A percentile compares a stretch with the other conserved stretches of the same genome.
Conservation (phyloP, 2,888 invertebrate genomes). For the Phlogophora meticulosa region DNA sequence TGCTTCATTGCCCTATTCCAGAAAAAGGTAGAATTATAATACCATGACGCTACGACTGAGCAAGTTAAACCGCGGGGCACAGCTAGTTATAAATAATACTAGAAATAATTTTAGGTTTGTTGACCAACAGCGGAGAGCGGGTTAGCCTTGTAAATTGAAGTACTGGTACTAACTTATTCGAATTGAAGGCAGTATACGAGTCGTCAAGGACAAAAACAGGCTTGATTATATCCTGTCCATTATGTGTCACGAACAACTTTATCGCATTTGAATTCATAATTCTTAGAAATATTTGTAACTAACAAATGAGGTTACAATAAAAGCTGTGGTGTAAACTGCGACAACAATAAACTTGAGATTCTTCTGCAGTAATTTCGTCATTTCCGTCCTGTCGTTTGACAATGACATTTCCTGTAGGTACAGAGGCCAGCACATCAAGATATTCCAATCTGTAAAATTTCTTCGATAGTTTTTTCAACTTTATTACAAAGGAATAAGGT, state of each 20-base stretch:
- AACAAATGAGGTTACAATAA: neutral
- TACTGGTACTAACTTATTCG: constrained; percentile 60
- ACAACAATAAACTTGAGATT: neutral
- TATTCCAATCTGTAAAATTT: too few relatives aligned
- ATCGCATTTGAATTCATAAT: constrained; percentile 37
- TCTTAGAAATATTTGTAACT: constrained; percentile 29
- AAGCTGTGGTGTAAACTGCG: neutral
- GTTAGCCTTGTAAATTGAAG: constrained; percentile 70
- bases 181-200: constrained; percentile 63
- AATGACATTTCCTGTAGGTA: too few relatives aligned
- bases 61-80: too few relatives aligned
- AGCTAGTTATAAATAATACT: too few relatives aligned
- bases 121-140: constrained; percentile 70
- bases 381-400: too few relatives aligned
- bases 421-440: too few relatives aligned
- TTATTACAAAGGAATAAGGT: too few relatives aligned
- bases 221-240: constrained; percentile 44
- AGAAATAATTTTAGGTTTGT: constrained; percentile 19
- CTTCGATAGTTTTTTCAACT: too few relatives aligned
- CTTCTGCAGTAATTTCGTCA: too few relatives aligned
- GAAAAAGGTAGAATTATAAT: too few relatives aligned
- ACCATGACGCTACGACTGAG: too few relatives aligned
- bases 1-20: too few relatives aligned
- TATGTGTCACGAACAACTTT: constrained; percentile 18
- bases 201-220: constrained; percentile 55